phyloP scores from a whole-genome alignment of 53 echinoderm and acorn worm genomes.

The Arbacia lixula region DNA sequence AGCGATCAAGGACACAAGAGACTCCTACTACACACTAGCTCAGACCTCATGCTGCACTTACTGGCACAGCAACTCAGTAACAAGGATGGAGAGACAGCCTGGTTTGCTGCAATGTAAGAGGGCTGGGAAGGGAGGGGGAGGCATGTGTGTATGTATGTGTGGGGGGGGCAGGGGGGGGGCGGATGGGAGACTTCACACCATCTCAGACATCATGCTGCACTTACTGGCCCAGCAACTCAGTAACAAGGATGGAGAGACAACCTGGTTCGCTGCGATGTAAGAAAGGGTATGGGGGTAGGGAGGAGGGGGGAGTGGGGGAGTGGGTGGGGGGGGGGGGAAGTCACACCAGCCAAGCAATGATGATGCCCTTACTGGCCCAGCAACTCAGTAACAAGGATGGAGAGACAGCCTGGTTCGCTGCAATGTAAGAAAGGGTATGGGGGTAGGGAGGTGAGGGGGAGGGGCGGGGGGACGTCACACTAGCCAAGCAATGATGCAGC shows the following conservation, averaged over 20 bases:
- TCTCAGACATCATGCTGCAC: conserved; percentile 73
- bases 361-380: conserved; percentile 74
- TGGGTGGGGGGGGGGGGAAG: too few relatives aligned
- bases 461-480: too few relatives aligned
- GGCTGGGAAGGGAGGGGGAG: too few relatives aligned
- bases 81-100: conserved; percentile 86
- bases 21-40: conserved; percentile 76
- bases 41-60: conserved; percentile 77
- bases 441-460: too few relatives aligned
- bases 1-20: conserved; percentile 84
- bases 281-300: too few relatives aligned
- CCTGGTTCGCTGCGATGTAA: neutral
- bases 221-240: conserved; percentile 68
- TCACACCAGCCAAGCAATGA: conserved; percentile 74
- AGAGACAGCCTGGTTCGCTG: conserved; percentile 98
- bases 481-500: conserved; percentile 74
- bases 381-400: conserved; percentile 82
- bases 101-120: conserved; percentile 99
- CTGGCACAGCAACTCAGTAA: conserved; percentile 80
- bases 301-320: too few relatives aligned
- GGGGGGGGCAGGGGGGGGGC: too few relatives aligned
- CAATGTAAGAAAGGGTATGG: too few relatives aligned
- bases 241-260: neutral
- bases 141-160: too few relatives aligned
- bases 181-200: conserved; percentile 72